Evolutionary conservation across 2,888 invertebrate genomes (phyloP).

Genomic region (Entomobrya proxima): DNA sequence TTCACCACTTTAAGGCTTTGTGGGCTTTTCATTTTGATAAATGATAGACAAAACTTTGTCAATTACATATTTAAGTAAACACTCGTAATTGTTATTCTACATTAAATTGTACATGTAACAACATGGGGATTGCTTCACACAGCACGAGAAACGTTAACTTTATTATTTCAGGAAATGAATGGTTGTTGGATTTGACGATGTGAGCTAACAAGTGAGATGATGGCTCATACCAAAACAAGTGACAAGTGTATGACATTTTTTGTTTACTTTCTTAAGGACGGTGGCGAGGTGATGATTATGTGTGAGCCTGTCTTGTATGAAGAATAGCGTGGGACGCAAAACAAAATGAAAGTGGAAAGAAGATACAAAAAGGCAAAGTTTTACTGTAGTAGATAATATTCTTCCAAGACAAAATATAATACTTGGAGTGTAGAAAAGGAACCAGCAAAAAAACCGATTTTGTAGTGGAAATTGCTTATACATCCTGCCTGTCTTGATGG

Average conservation of each 20-base stretch:
- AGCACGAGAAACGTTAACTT: background rate
- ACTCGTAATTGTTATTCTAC: slow-evolving; percentile 60
- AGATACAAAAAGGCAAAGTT: background rate
- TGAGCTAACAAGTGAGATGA: slow-evolving; percentile 39
- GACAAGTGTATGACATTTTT: slow-evolving; percentile 60
- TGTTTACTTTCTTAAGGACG: slow-evolving; percentile 58
- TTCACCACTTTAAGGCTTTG: background rate
- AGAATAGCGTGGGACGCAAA: slow-evolving; percentile 36
- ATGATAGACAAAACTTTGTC: slow-evolving; percentile 56
- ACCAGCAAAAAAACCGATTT: too few species aligned
- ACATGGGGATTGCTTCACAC: slow-evolving; percentile 6
- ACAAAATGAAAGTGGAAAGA: slow-evolving; percentile 1
- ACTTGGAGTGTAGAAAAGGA: too few species aligned
- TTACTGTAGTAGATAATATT: too few species aligned
- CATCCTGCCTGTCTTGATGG: background rate
- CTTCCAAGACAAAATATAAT: too few species aligned
- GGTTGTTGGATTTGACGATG: slow-evolving; percentile 54
- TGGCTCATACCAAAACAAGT: slow-evolving; percentile 51
- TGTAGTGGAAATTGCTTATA: too few species aligned
- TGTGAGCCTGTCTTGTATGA: background rate
- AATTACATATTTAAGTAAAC: slow-evolving; percentile 47
- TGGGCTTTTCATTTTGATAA: slow-evolving; percentile 30
- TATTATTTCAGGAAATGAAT: slow-evolving; percentile 59
- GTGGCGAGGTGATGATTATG: slow-evolving; percentile 41
- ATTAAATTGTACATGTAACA: slow-evolving; percentile 32